phyloP scores from a whole-genome alignment of 1,140 invertebrate genomes.

The Panagrolaimus sp. region DNA sequence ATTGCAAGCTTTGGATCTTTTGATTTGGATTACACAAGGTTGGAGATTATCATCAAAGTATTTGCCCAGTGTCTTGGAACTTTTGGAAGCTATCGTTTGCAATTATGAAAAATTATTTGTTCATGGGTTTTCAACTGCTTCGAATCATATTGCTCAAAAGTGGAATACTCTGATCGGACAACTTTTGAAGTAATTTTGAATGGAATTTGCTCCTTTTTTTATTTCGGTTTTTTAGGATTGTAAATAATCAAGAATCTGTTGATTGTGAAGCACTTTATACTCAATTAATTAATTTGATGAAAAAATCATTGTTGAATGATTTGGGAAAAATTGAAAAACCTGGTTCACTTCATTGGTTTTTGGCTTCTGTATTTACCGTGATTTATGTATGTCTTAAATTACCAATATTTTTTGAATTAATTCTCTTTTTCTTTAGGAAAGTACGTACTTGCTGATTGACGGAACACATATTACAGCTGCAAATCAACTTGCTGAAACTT shows the following conservation, averaged over 20 bases:
- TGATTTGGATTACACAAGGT: background rate
- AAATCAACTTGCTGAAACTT: background rate
- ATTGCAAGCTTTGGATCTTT: background rate
- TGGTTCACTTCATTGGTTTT: slow-evolving; percentile 2
- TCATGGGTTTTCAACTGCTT: background rate
- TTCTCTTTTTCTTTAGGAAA: too few species aligned
- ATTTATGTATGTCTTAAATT: background rate
- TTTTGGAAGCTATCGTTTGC: background rate
- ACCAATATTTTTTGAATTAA: too few species aligned
- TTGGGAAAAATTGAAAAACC: background rate
- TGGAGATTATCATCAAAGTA: background rate
- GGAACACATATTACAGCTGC: background rate
- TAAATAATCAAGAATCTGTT: background rate
- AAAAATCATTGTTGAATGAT: background rate
- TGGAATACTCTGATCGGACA: background rate
- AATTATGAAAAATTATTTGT: background rate
- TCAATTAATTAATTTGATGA: background rate
- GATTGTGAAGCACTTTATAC: background rate
- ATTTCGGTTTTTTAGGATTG: background rate
- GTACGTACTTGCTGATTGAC: background rate
- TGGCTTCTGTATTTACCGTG: background rate
- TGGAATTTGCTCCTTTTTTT: too few species aligned
- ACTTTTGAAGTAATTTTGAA: background rate
- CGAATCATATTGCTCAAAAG: background rate
- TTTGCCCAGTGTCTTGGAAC: background rate